These are phyloP conservation scores for Sebastes schlegelii DNA, from an alignment of 2,113 vertebrate genomes.

Conservation along the genomic window DNA sequence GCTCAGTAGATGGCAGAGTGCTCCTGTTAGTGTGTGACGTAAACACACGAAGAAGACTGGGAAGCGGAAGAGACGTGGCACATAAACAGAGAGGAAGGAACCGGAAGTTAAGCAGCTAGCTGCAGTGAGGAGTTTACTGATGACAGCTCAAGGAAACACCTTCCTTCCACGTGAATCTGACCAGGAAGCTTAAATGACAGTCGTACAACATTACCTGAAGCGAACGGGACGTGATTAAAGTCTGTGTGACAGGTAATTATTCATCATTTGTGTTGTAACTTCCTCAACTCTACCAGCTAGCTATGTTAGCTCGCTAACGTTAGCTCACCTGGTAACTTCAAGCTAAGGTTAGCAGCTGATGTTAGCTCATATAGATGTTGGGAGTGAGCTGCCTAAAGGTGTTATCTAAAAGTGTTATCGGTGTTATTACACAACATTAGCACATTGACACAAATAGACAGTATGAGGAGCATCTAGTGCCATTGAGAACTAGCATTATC, in stretches of 20 bases:
- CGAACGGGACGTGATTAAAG: slow-evolving; percentile 49
- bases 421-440: background rate
- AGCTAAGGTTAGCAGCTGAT: slow-evolving; percentile 37
- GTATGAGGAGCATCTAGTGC: background rate
- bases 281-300: slow-evolving; percentile 32
- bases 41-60: slow-evolving; percentile 31
- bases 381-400: background rate
- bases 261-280: background rate
- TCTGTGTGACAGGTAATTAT: slow-evolving; percentile 63
- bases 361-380: slow-evolving; percentile 13
- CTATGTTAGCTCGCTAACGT: slow-evolving; percentile 39
- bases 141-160: slow-evolving; percentile 47
- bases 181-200: slow-evolving; percentile 62
- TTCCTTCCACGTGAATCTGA: background rate
- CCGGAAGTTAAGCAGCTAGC: background rate
- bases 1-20: slow-evolving; percentile 49
- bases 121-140: slow-evolving; percentile 28
- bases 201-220: slow-evolving; percentile 11
- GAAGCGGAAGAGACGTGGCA: slow-evolving; percentile 83
- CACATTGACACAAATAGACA: background rate
- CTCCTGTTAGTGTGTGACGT: fast-evolving
- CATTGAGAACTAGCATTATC: background rate
- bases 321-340: slow-evolving; percentile 32
- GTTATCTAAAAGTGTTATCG: background rate
- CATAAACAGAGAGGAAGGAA: slow-evolving; percentile 74